Conservation (phyloP, 2,888 invertebrate species). For the Tolmerus cingulatus region DNA sequence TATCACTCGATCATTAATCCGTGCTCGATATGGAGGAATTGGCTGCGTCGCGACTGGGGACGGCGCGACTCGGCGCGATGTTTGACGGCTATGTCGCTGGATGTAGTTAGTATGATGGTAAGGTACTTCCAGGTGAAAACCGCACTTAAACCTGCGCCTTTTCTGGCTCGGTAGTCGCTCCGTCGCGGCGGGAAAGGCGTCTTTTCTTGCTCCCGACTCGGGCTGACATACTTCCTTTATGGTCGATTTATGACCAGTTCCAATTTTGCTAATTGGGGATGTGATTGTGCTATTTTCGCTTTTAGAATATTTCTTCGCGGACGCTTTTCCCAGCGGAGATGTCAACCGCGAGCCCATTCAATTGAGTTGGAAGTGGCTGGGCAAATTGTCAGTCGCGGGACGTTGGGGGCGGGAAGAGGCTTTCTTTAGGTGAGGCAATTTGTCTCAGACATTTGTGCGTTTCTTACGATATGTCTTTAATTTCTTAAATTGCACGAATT, state of each 20-base stretch:
- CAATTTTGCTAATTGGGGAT: constrained; percentile 22
- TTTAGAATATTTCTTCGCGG: constrained; percentile 14
- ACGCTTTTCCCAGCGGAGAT: neutral
- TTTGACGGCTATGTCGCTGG: constrained; percentile 35
- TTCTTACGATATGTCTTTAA: neutral
- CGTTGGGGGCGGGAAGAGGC: neutral
- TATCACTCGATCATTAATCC: constrained; percentile 51
- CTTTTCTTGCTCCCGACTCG: neutral
- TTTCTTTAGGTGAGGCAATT: neutral
- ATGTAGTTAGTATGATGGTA: neutral
- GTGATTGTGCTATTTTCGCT: constrained; percentile 19
- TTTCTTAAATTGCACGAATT: neutral
- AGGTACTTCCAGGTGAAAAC: neutral
- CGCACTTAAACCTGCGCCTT: neutral
- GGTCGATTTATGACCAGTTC: constrained; percentile 4
- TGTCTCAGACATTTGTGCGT: neutral
- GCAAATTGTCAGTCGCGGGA: neutral
- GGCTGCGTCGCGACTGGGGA: neutral
- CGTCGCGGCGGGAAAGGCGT: neutral
- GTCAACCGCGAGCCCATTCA: neutral
- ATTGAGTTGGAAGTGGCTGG: neutral
- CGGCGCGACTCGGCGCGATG: neutral
- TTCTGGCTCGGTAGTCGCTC: neutral
- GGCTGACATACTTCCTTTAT: neutral
- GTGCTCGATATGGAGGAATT: constrained; percentile 48